Conservation (phyloP, 2,113 vertebrate species). For the Leuciscus idus region DNA sequence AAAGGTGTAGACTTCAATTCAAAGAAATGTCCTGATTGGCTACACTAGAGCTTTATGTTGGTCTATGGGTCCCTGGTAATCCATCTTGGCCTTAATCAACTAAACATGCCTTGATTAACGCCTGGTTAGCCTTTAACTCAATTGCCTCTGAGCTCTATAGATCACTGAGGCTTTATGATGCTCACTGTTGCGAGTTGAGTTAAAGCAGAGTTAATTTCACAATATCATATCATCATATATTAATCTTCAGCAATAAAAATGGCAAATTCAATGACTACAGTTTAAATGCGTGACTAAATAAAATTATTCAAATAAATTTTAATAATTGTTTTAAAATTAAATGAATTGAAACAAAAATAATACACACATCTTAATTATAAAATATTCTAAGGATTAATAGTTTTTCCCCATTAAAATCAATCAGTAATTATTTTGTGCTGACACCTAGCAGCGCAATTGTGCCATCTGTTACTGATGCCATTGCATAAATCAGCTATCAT, state of each 20-base stretch:
- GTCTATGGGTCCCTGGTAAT: neutral
- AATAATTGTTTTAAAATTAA: neutral
- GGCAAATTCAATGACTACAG: too few species aligned
- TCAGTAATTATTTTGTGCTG: neutral
- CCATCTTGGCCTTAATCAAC: constrained; percentile 9
- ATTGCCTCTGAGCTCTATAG: neutral
- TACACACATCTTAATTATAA: neutral
- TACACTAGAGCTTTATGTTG: constrained; percentile 8
- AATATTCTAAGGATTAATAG: neutral
- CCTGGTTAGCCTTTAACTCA: neutral
- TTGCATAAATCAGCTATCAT: neutral
- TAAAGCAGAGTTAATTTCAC: neutral
- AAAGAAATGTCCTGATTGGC: neutral
- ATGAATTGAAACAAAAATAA: neutral
- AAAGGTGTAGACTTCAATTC: constrained; percentile 1
- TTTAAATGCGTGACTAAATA: neutral
- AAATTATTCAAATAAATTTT: neutral
- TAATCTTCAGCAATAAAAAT: neutral
- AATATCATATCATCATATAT: neutral
- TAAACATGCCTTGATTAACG: neutral
- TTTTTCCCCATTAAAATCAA: neutral
- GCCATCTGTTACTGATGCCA: neutral
- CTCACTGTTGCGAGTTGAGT: neutral
- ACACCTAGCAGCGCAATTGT: neutral
- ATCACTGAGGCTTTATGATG: neutral